These are phyloP conservation scores for Saguinus imperator DNA, from an alignment of 2,113 vertebrate genomes.

Conservation along the genomic window DNA sequence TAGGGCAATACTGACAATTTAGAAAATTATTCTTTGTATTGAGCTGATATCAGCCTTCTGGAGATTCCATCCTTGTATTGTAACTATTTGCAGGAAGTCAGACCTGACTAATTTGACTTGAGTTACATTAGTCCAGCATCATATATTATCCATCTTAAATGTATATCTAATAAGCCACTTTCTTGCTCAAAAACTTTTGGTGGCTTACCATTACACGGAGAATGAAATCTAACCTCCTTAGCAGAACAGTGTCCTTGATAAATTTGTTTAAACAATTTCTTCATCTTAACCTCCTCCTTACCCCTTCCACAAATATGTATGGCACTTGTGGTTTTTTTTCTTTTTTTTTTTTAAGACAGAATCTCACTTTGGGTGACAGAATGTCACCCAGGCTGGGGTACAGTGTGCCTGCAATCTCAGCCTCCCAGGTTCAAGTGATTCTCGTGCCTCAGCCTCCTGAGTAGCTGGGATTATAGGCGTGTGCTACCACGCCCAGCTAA, in stretches of 20 bases:
- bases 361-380: too few relatives aligned
- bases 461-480: too few relatives aligned
- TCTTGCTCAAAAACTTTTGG: not conserved
- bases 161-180: not conserved
- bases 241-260: not conserved
- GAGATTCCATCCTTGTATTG: not conserved
- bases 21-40: conserved; percentile 56
- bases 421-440: too few relatives aligned
- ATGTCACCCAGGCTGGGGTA: too few relatives aligned
- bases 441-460: too few relatives aligned
- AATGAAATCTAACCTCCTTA: conserved; percentile 12
- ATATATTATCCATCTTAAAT: not conserved
- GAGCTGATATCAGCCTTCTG: not conserved
- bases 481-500: too few relatives aligned
- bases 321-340: not conserved
- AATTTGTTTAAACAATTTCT: not conserved
- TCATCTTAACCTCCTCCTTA: not conserved
- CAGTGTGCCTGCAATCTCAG: too few relatives aligned
- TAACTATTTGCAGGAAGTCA: conserved; percentile 47
- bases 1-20: conserved; percentile 44
- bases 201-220: not conserved
- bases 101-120: conserved; percentile 47
- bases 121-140: conserved; percentile 2
- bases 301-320: not conserved
- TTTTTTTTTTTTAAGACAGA: too few relatives aligned